Conservation (phyloP, 1,140 invertebrate species). For the Eurosta solidaginis region DNA sequence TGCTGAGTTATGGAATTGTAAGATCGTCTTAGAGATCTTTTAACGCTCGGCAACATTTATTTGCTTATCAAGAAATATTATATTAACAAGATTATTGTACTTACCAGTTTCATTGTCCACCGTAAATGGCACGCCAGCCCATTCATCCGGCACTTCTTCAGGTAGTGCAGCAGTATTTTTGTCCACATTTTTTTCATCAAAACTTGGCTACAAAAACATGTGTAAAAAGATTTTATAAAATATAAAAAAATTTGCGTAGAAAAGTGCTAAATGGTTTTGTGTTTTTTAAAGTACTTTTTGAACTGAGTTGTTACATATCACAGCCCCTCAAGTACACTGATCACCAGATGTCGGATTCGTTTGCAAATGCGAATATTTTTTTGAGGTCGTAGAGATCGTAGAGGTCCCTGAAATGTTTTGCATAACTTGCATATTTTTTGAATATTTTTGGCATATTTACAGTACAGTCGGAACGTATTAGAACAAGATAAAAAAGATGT, state of each 20-base stretch:
- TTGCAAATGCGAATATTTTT: too few species aligned
- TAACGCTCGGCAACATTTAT: not conserved
- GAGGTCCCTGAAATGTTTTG: too few species aligned
- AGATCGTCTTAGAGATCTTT: not conserved
- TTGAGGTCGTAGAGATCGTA: too few species aligned
- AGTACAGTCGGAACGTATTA: too few species aligned
- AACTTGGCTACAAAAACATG: slow-evolving; percentile 36
- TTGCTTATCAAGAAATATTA: not conserved
- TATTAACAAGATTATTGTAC: slow-evolving; percentile 44
- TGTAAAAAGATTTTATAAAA: not conserved
- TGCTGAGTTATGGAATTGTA: not conserved
- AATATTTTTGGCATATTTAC: too few species aligned
- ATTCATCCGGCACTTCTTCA: slow-evolving; percentile 66
- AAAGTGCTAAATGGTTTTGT: too few species aligned
- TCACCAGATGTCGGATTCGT: too few species aligned
- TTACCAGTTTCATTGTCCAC: slow-evolving; percentile 88
- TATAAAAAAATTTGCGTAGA: not conserved
- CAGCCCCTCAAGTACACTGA: too few species aligned
- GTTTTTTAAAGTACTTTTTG: too few species aligned
- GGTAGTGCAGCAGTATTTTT: slow-evolving; percentile 39
- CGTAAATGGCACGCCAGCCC: slow-evolving; percentile 78
- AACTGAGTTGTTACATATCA: too few species aligned
- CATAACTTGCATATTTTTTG: too few species aligned
- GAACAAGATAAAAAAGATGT: too few species aligned
- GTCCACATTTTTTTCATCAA: slow-evolving; percentile 42